Conservation (phyloP, 2,797 vertebrate genomes). For the Tangara arthus region DNA sequence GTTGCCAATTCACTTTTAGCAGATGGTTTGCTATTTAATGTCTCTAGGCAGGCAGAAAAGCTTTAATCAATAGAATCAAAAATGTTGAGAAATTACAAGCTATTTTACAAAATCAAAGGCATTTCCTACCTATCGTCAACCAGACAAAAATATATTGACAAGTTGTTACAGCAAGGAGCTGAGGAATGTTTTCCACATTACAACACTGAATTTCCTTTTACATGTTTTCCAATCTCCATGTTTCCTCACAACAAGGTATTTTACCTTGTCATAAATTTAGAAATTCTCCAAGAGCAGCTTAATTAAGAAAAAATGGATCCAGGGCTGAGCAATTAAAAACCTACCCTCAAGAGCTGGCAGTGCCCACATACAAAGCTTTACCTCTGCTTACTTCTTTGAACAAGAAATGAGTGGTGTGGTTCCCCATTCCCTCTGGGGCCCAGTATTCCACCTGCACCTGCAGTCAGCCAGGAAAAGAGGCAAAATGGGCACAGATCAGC, state of each 20-base stretch:
- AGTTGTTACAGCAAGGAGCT: conserved; percentile 21
- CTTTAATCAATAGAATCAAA: conserved; percentile 73
- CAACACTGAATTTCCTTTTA: not conserved
- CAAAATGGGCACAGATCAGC: not conserved
- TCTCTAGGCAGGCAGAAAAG: conserved; percentile 64
- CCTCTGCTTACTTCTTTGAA: not conserved
- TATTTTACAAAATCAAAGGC: conserved; percentile 62
- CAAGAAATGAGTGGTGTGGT: not conserved
- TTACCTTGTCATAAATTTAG: not conserved
- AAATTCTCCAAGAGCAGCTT: not conserved
- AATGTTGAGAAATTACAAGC: conserved; percentile 61
- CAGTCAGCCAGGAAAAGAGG: not conserved
- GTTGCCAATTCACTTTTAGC: conserved; percentile 56
- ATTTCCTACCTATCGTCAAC: conserved; percentile 63
- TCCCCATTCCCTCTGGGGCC: not conserved
- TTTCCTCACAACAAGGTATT: not conserved
- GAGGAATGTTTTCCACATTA: not conserved
- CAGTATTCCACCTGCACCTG: not conserved
- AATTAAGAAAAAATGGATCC: not conserved
- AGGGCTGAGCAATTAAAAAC: not conserved
- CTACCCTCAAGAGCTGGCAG: not conserved
- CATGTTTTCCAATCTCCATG: not conserved
- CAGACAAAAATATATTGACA: conserved; percentile 70
- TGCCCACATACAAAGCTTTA: not conserved
- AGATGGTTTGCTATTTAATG: conserved; percentile 65